Evolutionary conservation across 2,888 invertebrate genomes (phyloP).

Genomic region (Pomacea canaliculata): DNA sequence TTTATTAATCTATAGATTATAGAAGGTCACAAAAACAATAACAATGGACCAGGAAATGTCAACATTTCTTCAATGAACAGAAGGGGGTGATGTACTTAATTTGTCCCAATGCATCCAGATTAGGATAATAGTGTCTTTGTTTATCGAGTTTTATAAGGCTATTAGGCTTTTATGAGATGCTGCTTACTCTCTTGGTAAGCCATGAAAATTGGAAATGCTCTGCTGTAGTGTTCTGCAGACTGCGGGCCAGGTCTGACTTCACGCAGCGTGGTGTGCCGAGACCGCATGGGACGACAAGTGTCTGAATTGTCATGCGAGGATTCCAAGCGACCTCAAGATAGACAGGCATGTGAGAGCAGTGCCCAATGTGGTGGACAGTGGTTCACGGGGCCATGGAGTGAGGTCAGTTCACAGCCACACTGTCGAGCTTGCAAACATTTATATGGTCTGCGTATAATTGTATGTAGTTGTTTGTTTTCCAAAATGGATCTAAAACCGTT

Average conservation of each 20-base stretch:
- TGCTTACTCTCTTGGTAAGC: too few species aligned
- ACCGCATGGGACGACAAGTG: conserved; percentile 35
- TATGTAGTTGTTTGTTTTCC: not conserved
- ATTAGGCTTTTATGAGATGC: too few species aligned
- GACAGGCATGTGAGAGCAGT: conserved; percentile 44
- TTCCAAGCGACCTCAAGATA: conserved; percentile 39
- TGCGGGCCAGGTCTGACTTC: conserved; percentile 59
- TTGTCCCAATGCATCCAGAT: not conserved
- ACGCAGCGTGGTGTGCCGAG: conserved; percentile 43
- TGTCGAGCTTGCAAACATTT: not conserved
- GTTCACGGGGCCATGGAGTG: conserved; percentile 56
- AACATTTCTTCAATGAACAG: too few species aligned
- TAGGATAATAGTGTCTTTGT: too few species aligned
- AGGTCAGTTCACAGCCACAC: conserved; percentile 48
- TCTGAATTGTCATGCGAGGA: conserved; percentile 34
- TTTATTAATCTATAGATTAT: too few species aligned
- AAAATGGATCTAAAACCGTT: too few species aligned
- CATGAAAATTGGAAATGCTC: too few species aligned
- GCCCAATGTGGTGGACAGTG: conserved; percentile 48
- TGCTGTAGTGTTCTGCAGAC: conserved; percentile 57
- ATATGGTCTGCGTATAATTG: not conserved
- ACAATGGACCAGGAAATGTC: too few species aligned
- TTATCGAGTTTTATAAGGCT: too few species aligned
- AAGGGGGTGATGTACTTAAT: not conserved
- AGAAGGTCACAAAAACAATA: too few species aligned